Percentiles rank a stretch among this genome's conserved stretches.
Evolutionary conservation across 1,140 invertebrate species (phyloP).

Genomic region (Halesus radiatus): DNA sequence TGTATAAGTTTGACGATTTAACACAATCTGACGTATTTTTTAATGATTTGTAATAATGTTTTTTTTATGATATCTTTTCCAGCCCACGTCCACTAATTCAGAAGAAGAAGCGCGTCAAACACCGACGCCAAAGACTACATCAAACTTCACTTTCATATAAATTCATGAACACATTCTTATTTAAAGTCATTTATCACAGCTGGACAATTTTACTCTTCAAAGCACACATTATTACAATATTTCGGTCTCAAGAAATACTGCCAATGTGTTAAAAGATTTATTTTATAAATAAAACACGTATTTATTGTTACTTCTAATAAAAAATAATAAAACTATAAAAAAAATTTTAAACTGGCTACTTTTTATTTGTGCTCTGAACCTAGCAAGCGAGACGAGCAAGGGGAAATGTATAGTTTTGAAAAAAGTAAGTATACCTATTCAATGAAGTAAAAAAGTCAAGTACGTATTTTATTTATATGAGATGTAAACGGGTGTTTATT

Average conservation of each 20-base stretch:
- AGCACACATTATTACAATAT: constrained; percentile 20
- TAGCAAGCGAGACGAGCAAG: no score
- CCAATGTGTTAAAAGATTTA: constrained; percentile 33
- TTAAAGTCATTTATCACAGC: constrained; percentile 22
- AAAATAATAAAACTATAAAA: constrained; percentile 30
- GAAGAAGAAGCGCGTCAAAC: neutral
- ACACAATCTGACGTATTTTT: no score
- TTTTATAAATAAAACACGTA: constrained; percentile 44
- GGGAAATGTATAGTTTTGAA: no score
- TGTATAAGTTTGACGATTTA: no score
- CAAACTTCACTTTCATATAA: constrained; percentile 17
- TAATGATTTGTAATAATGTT: constrained; percentile 2
- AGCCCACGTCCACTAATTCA: constrained; percentile 41
- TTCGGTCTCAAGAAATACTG: constrained; percentile 26
- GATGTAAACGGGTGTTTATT: no score
- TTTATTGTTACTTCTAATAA: constrained; percentile 42
- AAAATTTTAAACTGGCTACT: constrained; percentile 19
- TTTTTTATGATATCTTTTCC: constrained; percentile 12
- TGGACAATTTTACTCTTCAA: constrained; percentile 12
- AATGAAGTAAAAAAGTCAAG: no score
- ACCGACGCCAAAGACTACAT: neutral
- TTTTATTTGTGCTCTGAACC: neutral
- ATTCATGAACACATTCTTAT: constrained; percentile 12
- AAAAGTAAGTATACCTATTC: no score
- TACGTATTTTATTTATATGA: no score